phyloP scores from a whole-genome alignment of 2,888 invertebrate genomes.

The Craniophora ligustri region DNA sequence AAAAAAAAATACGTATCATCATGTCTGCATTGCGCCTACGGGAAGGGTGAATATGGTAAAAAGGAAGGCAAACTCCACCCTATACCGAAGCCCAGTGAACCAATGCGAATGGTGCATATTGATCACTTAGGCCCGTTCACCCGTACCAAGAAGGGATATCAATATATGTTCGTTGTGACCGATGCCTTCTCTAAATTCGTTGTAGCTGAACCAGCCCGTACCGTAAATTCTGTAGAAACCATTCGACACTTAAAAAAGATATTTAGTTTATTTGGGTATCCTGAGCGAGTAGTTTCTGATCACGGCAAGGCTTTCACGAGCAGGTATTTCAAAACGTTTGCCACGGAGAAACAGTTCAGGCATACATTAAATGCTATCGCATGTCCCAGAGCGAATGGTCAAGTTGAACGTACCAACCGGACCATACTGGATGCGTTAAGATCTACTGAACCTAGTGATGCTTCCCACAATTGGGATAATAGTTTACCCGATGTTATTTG shows the following conservation, averaged over 20 bases:
- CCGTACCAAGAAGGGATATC: slow-evolving; percentile 30
- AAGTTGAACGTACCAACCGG: slow-evolving; percentile 42
- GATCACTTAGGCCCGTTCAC: slow-evolving; percentile 53
- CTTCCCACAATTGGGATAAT: slow-evolving; percentile 45
- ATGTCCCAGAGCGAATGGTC: slow-evolving; percentile 47
- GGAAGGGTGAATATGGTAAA: slow-evolving; percentile 44
- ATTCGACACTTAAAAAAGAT: background rate
- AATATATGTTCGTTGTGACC: slow-evolving; percentile 50
- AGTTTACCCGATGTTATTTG: slow-evolving; percentile 38
- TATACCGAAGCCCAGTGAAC: background rate
- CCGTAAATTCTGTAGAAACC: slow-evolving; percentile 28
- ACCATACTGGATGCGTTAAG: background rate
- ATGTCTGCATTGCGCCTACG: slow-evolving; percentile 60
- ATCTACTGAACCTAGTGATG: background rate
- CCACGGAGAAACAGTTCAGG: slow-evolving; percentile 39
- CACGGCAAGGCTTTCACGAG: slow-evolving; percentile 9
- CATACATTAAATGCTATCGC: slow-evolving; percentile 47
- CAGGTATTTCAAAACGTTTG: slow-evolving; percentile 45
- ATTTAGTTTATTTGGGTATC: slow-evolving; percentile 9
- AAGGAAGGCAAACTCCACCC: background rate
- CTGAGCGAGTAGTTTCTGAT: background rate
- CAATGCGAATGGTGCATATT: slow-evolving; percentile 40
- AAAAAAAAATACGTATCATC: slow-evolving; percentile 50
- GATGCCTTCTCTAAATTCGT: slow-evolving; percentile 25
- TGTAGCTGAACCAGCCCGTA: slow-evolving; percentile 39